Evolutionary conservation across 1,140 invertebrate species (phyloP), one percentile per base, ranked within the genome.

Genomic region (Piezodorus guildinii): DNA sequence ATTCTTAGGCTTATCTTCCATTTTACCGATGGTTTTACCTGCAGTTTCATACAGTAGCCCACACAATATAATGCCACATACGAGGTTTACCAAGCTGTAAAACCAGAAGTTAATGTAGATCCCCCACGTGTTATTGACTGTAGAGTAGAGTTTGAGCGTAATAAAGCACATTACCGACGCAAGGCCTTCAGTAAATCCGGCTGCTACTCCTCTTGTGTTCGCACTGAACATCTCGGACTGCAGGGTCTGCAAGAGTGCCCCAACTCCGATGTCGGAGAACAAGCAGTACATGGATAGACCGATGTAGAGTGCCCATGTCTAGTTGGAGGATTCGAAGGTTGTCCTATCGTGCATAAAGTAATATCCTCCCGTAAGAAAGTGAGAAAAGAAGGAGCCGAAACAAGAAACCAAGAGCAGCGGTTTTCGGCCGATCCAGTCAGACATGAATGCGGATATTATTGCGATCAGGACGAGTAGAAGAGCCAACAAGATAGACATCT

Each of bases 371-470:
- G 65, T 62, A 21, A 64, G 61, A 21, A 66, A 56, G 46, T 65
- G 62, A 0, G 46, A 58, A 8, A 65, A 43, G 9, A 54, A 39
- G 19, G 45, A 46, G 45, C 25, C 17, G 19, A 34, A 45, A 21
- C 15, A 21, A 45, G 60, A 62, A 4, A 62, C 25, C 17, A 34
- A 17, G 2, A 34, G 60, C 5, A 59, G 21, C 43, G 79, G 74
- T 59, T 79, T 75, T 63, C 82, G 69, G 12, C 77, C 78, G 0
- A 72, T 65, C 58, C 70, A 70, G 64, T 80, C 78, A 23, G 80
- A 76, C 5, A 80, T 62, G 19, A 72, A 73, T 10, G 77, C 75
- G 8, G 72, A 66, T 25, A 69, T 39, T 34, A 77, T 70, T 0
- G 78, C 79, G 1, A 78, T 75, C 15, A 75, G 62, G 34, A 79